Evolutionary conservation across 2,888 invertebrate genomes (phyloP).

Genomic region (Agrochola lychnidis): DNA sequence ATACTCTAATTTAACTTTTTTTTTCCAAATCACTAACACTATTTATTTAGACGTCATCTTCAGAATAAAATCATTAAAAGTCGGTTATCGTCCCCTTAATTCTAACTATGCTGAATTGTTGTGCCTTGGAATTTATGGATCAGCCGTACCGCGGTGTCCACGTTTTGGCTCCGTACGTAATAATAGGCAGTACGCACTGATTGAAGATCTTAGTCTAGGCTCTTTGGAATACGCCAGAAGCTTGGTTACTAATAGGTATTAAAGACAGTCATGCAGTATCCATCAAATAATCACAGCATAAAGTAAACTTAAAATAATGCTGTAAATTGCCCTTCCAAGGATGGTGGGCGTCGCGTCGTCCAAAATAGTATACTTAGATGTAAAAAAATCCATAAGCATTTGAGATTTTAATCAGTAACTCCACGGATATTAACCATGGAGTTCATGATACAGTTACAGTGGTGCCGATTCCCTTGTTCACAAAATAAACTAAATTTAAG

Average conservation of each 20-base stretch:
- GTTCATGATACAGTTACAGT: background rate
- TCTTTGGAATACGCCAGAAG: background rate
- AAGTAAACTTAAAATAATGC: background rate
- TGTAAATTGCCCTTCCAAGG: background rate
- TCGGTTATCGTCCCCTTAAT: no score
- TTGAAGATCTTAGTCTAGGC: background rate
- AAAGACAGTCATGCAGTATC: no score
- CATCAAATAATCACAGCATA: background rate
- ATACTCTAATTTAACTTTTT: no score
- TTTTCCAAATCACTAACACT: no score
- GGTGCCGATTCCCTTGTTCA: no score
- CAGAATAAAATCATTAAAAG: no score
- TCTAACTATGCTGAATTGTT: no score
- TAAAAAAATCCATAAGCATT: background rate
- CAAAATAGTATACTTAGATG: background rate
- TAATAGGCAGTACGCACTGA: background rate
- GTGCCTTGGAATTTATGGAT: no score
- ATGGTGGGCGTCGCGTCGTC: background rate
- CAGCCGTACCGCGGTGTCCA: no score
- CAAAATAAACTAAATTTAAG: no score
- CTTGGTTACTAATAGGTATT: no score
- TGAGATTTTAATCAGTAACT: background rate
- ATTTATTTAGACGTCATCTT: no score
- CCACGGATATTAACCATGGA: background rate
- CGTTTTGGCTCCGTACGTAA: background rate